Evolutionary conservation across 2,888 invertebrate species (phyloP), one percentile per base, ranked within the genome.

Genomic region (Galerucella pusilla): DNA sequence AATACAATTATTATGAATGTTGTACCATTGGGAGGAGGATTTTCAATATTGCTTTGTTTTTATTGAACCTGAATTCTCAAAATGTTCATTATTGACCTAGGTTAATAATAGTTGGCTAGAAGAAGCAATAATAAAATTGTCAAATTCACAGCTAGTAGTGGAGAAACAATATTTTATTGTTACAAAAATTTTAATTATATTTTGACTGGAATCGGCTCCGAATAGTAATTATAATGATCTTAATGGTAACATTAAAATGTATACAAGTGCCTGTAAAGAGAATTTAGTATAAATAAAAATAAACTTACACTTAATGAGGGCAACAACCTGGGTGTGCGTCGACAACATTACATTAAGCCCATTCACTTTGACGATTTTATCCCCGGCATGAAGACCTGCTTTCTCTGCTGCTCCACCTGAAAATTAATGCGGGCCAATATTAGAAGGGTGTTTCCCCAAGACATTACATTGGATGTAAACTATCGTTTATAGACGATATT

Each of bases 251-350:
- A 61, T 28, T 28, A 61, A 61, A 61, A 61, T 35, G 25, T n/a
- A 14, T 35, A 35, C 14, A 25, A 61, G 3, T 54, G 16, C 54
- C 54, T 54, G 14, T n/a, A 16, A 5, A 61, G 35, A 61, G 28
- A 14, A 35, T 61, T 61, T 10, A 35, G 63, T 63, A 12, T n/a
- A 63, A 42, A 73, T 61, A 68, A 71, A 76, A 76, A 73, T 71
- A 73, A 73, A 90, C 93, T 91, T 88, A 97, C 97, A 94, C 93
- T 95, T 94, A 85, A 99, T 98, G 88, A 98, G 93, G 84, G 94
- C 94, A 84, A 99, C 97, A 82, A 99, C 99, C 86, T 98, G 96
- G 84, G 95, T 94, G 85, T 99, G 98, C 85, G 97, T 97, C 85
- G 95, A 95, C 83, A 93, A 93, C 83, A 94, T 94, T 76, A 99